phyloP scores from a whole-genome alignment of 2,797 vertebrate genomes.

The Sebastes wilsoni region DNA sequence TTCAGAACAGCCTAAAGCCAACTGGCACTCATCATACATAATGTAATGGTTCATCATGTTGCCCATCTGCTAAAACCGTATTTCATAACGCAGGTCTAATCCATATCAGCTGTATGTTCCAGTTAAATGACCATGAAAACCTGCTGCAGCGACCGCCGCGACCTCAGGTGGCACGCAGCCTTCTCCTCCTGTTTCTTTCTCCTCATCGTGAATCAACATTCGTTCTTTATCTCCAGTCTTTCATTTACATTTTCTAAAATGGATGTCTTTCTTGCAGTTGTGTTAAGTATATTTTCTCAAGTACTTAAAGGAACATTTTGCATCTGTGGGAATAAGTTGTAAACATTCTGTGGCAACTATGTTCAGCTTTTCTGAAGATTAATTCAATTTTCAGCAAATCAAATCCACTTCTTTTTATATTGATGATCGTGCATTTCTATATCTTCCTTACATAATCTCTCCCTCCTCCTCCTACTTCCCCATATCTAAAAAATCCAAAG shows the following conservation, averaged over 20 bases:
- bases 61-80: slow-evolving; percentile 64
- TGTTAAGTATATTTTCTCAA: background rate
- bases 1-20: slow-evolving; percentile 75
- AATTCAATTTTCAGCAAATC: background rate
- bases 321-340: background rate
- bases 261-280: background rate
- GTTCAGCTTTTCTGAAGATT: background rate
- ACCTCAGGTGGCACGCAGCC: slow-evolving; percentile 18
- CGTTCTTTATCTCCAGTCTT: background rate
- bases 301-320: background rate
- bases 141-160: background rate
- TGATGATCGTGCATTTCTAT: background rate
- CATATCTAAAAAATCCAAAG: slow-evolving; percentile 8
- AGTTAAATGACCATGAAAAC: slow-evolving; percentile 32
- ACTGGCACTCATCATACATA: slow-evolving; percentile 73
- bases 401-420: background rate
- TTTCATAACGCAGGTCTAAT: slow-evolving; percentile 44
- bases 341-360: background rate
- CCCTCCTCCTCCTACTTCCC: background rate
- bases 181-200: background rate
- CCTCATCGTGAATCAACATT: background rate
- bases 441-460: background rate
- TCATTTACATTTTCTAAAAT: background rate
- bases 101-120: slow-evolving; percentile 29
- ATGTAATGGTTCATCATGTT: slow-evolving; percentile 70